Base-by-base conservation (phyloP, 2,797 vertebrate species). In the Melanotaenia nigrans region DNA sequence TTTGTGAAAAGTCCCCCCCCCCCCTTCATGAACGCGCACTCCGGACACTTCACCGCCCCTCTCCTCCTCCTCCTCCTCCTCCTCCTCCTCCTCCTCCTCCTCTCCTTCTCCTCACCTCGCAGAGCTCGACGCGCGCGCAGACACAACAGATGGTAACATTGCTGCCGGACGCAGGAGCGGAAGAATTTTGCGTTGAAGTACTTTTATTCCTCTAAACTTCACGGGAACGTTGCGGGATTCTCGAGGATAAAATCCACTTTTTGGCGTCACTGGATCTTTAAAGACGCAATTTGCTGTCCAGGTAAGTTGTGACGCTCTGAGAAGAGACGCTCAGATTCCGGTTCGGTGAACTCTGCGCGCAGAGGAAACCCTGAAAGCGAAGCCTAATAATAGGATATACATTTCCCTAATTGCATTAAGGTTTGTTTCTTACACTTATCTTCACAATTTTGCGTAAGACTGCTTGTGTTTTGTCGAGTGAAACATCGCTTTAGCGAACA, bases 141-240 rank as follows among this genome's bases (percentile, higher is more conserved):
- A 82, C 92, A 92, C 89, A 88, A 90, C 90, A 92, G 91, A 94
- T 93, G 92, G 92, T 89, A 59, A 12, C 85, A 69, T 71, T 81
- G 81, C 73, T 76, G 79, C 78, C 74, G 75, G 65, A 83, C 71
- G 84, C 75, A 90, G 87, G 73, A 89, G 86, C 88, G 83, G 81
- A 81, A 77, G 72, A 78, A 86, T 88, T 82, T 58, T 57, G 65
- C 47, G 79, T 38, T 68, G 33, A 90, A 90, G 56, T 86, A 87
- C 80, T 87, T 85, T 79, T 40, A 74, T 85, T 66, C 13, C 65
- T 67, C 59, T 13, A 61, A 90, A 91, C 84, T 87, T 89, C 73
- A 71, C 66, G 63, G 76, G 49, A 62, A 51, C 78, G 73, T 65
- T 59, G 35, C 9, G 36, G 9, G 36, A 61, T 33, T 33, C 32